Evolutionary conservation across 1,140 invertebrate species (phyloP).

Genomic region (Argopecten irradians): DNA sequence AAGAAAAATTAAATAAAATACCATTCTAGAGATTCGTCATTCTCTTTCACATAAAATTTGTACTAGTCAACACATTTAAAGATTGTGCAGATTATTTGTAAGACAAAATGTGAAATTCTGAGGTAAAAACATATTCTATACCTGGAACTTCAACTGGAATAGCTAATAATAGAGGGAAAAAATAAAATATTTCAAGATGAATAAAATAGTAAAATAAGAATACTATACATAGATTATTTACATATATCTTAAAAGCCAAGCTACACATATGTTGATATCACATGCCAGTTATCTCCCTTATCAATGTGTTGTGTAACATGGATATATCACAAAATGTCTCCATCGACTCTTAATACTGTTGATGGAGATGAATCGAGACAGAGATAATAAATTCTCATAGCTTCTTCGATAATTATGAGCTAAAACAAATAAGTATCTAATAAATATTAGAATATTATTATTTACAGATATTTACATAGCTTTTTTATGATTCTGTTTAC

Average conservation of each 20-base stretch:
- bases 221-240: not conserved
- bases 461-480: constrained; percentile 7
- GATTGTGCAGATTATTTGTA: not conserved
- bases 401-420: not conserved
- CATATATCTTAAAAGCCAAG: not conserved
- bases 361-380: constrained; percentile 3
- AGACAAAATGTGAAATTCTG: not conserved
- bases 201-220: constrained; percentile 4
- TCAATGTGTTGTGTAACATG: not conserved
- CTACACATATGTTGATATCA: not conserved
- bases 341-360: not conserved
- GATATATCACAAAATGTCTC: not conserved
- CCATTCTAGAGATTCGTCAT: not conserved
- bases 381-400: not conserved
- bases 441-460: not conserved
- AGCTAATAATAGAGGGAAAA: not conserved
- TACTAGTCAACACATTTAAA: not conserved
- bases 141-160: not conserved
- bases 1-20: constrained; percentile 10
- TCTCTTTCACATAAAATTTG: not conserved
- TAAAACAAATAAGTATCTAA: not conserved
- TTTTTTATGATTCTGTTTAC: not conserved
- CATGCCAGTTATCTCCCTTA: not conserved
- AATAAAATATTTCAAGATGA: not conserved
- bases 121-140: constrained; percentile 23